Evolutionary conservation across 2,113 vertebrate species (phyloP).

Genomic region (Oriolus oriolus): DNA sequence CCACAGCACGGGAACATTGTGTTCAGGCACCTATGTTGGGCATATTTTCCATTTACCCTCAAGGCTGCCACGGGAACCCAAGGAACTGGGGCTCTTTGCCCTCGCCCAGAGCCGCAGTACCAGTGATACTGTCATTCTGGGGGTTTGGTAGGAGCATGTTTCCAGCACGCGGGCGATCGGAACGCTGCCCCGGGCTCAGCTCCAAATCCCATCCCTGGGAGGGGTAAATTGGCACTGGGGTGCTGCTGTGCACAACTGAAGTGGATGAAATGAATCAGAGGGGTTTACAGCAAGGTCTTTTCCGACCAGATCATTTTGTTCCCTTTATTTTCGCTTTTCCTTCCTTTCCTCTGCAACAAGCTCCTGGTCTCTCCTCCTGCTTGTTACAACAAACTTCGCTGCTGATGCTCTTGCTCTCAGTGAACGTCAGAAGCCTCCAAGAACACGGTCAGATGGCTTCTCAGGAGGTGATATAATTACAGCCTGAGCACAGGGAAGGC

Average conservation of each 20-base stretch:
- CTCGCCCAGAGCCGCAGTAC: fast-evolving
- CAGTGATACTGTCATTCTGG: background rate
- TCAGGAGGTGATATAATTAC: background rate
- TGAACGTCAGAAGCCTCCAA: background rate
- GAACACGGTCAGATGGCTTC: background rate
- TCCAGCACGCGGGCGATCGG: fast-evolving
- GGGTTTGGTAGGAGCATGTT: background rate
- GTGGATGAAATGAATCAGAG: background rate
- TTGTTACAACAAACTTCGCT: background rate
- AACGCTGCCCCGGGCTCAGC: background rate
- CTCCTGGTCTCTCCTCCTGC: background rate
- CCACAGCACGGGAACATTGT: background rate
- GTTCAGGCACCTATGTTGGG: background rate
- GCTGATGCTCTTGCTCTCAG: background rate
- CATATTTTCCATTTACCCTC: background rate
- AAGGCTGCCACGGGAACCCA: background rate
- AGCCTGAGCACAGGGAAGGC: background rate
- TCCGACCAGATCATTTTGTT: fast-evolving
- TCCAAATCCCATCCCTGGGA: background rate
- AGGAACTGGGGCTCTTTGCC: background rate
- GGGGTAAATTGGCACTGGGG: background rate
- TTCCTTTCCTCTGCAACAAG: background rate
- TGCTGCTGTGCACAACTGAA: background rate
- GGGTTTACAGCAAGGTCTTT: background rate
- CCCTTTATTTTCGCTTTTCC: background rate